phyloP scores from a whole-genome alignment of 2,113 vertebrate species.

The Pituophis catenifer region DNA sequence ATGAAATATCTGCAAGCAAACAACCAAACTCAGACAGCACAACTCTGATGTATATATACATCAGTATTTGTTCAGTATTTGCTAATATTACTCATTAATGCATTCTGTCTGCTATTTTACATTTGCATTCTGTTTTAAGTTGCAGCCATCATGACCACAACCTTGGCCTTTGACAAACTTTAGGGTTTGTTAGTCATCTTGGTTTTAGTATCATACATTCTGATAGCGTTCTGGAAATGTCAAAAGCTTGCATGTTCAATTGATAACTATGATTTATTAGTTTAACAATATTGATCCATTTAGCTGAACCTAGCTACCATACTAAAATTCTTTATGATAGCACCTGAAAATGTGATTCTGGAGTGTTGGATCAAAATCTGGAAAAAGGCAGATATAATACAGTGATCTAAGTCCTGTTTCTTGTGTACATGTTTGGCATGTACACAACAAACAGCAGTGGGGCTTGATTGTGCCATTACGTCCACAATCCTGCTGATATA shows the following conservation, averaged over 20 bases:
- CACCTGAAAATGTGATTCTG: background rate
- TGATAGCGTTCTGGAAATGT: too few species aligned
- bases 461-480: background rate
- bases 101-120: background rate
- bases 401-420: background rate
- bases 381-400: background rate
- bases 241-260: too few species aligned
- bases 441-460: background rate
- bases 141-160: too few species aligned
- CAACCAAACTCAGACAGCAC: background rate
- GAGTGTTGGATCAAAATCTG: background rate
- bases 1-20: too few species aligned
- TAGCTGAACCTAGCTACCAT: background rate
- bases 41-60: background rate
- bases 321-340: background rate
- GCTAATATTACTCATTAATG: background rate
- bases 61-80: background rate
- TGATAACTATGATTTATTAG: background rate
- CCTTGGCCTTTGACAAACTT: too few species aligned
- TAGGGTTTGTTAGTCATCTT: too few species aligned
- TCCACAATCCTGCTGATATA: background rate
- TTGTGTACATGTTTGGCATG: background rate
- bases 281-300: background rate
- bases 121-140: background rate
- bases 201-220: too few species aligned